These are phyloP conservation scores for Cephus runcator DNA, from an alignment of 2,888 invertebrate species.

Conservation along the genomic window DNA sequence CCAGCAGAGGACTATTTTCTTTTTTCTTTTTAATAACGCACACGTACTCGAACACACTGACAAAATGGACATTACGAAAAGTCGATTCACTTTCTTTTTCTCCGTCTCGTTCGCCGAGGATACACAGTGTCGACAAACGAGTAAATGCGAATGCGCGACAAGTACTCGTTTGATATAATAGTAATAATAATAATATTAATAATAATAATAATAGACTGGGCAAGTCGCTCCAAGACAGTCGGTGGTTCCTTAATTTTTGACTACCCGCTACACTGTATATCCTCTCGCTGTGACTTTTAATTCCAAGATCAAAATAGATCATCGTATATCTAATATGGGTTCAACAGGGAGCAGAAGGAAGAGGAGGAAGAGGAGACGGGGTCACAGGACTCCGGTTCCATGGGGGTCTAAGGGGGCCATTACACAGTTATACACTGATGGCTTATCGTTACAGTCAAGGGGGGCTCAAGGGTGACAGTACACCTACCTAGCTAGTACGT, in stretches of 20 bases:
- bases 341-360: not conserved
- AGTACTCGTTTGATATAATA: constrained; percentile 6
- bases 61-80: not conserved
- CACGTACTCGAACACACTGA: not conserved
- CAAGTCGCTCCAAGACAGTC: constrained; percentile 10
- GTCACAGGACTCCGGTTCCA: not conserved
- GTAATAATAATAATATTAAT: constrained; percentile 14
- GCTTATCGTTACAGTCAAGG: not conserved
- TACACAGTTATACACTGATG: not conserved
- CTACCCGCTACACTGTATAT: constrained; percentile 2
- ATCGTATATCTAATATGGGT: not conserved
- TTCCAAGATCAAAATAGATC: constrained; percentile 1
- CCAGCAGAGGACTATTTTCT: not conserved
- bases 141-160: constrained; percentile 2
- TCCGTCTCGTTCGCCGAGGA: not conserved
- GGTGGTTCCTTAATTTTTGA: not conserved
- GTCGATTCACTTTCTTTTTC: not conserved
- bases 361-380: not conserved
- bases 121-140: constrained; percentile 7
- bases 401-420: not conserved
- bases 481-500: not conserved
- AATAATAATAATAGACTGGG: constrained; percentile 14
- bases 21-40: not conserved
- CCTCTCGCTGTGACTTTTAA: not conserved
- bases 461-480: not conserved